Conservation (phyloP, 2,888 invertebrate genomes). For the Platynereis dumerilii region DNA sequence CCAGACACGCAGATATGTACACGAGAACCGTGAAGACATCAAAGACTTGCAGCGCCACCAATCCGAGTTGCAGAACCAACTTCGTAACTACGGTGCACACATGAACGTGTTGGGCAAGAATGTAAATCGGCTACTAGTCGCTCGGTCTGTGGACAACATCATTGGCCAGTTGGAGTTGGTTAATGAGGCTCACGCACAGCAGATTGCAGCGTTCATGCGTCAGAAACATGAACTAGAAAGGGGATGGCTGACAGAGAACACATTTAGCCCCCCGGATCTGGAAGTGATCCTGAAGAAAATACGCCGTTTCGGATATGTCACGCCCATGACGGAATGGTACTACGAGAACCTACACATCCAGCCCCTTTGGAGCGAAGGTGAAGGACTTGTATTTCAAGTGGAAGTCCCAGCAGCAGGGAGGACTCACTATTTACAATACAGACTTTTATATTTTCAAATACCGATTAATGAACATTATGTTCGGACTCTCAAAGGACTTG, state of each 20-base stretch:
- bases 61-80: not conserved
- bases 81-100: constrained; percentile 1
- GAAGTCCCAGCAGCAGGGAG: constrained; percentile 2
- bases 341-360: constrained; percentile 1
- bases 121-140: constrained; percentile 1
- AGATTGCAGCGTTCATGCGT: not conserved
- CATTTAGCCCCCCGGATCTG: not conserved
- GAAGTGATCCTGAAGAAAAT: not conserved
- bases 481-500: not conserved
- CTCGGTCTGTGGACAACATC: not conserved
- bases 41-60: not conserved
- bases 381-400: constrained; percentile 1
- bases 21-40: not conserved
- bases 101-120: not conserved
- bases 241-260: constrained; percentile 7
- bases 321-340: constrained; percentile 1
- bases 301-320: not conserved
- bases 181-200: not conserved
- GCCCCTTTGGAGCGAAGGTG: not conserved
- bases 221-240: constrained; percentile 8
- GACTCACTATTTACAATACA: constrained; percentile 5
- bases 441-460: constrained; percentile 1
- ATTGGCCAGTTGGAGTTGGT: constrained; percentile 2
- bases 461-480: not conserved
- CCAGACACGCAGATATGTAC: not conserved